Base-by-base conservation (phyloP, 2,113 vertebrate species). In the Chroicocephalus ridibundus region DNA sequence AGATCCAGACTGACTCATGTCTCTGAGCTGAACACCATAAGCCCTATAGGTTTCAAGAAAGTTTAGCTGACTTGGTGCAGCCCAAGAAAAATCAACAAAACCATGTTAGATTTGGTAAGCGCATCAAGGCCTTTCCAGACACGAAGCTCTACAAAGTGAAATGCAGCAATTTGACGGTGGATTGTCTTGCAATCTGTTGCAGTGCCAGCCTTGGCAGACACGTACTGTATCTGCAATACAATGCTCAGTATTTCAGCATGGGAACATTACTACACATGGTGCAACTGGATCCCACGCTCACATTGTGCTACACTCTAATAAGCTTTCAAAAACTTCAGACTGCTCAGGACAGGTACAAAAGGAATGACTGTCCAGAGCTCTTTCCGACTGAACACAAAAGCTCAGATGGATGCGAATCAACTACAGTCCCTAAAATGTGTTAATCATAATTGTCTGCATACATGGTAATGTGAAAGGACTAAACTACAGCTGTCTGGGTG, bases 201-300 rank as follows among this genome's bases (percentile, higher is more conserved):
- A 90, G 25, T 21, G 27, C 25, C 46, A 32, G 15, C 20, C 15
- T 20, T 51, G 13, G 29, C 0, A 62, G 68, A 90, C 5, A 70
- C 0, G 0, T 36, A 13, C 25, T 19, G 29, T 32, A 76, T 1
- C 38, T 74, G 58, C 16, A 27, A 31, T 14, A 51, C 21, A 76
- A 26, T 2, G 40, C 38, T 69, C 69, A 15, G 2, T 4, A 34
- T n/a, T 13, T 77, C 72, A 74, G 42, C 17, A 60, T 0, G 0
- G 29, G 38, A 90, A 42, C 22, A 6, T 2, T 22, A 57, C 29
- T 47, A 72, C n/a, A 62, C 10, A 46, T 5, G 3, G 18, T 34
- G 40, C 26, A 74, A 42, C 2, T 19, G 38, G 47, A 84, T 32
- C 38, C 36, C 27, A 34, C 0, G 0, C 49, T 89, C 81, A 74